These are phyloP conservation scores for Pyrochroa serraticornis DNA, from an alignment of 2,888 invertebrate genomes.

Conservation along the genomic window DNA sequence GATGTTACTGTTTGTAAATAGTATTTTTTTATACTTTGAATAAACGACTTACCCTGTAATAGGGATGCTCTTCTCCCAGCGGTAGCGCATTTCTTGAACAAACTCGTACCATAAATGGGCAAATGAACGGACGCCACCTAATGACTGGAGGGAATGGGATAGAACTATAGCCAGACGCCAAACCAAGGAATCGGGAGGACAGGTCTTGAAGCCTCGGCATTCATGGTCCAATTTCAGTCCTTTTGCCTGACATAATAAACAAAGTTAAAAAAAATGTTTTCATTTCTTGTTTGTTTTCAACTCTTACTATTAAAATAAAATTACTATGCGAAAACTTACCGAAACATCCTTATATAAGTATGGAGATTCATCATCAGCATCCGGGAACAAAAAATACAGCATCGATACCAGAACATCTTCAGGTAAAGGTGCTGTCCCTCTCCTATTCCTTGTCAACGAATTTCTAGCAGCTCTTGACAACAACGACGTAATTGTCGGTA, in stretches of 20 bases:
- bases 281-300: not conserved
- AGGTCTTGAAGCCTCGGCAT: constrained; percentile 66
- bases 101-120: constrained; percentile 96
- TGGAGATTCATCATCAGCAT: constrained; percentile 72
- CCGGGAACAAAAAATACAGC: constrained; percentile 85
- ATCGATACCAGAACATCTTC: constrained; percentile 77
- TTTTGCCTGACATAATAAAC: constrained; percentile 2
- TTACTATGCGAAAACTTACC: too few relatives aligned
- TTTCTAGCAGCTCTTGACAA: constrained; percentile 63
- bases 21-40: constrained; percentile 2
- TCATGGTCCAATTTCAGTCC: constrained; percentile 37
- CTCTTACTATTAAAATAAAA: not conserved
- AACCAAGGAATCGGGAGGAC: constrained; percentile 77
- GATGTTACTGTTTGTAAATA: not conserved
- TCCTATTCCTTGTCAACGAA: constrained; percentile 50
- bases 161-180: constrained; percentile 81
- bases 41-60: constrained; percentile 82
- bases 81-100: constrained; percentile 83
- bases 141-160: constrained; percentile 74
- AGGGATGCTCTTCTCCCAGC: constrained; percentile 82
- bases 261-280: not conserved
- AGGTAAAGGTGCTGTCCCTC: constrained; percentile 75
- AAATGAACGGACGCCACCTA: constrained; percentile 75
- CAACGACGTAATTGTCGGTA: constrained; percentile 68
- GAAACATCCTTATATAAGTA: constrained; percentile 49